A percentile compares a stretch with the other conserved stretches of the same genome.
Evolutionary conservation across 2,797 vertebrate genomes (phyloP).

Genomic region (Muscicapa comitata): DNA sequence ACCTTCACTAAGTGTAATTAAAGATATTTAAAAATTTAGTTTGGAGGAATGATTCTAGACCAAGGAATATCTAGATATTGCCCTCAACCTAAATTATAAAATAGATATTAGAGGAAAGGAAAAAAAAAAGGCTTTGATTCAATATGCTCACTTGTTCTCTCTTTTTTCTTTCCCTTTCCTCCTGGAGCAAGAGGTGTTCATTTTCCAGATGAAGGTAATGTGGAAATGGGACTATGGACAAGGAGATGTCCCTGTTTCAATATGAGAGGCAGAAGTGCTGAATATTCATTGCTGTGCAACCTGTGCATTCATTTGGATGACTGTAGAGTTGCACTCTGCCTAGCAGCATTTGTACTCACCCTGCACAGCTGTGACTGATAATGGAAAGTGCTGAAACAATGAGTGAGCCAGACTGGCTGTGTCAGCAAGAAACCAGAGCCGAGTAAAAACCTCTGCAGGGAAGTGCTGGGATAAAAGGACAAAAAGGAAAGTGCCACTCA

Average conservation of each 20-base stretch:
- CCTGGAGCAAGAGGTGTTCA: not conserved
- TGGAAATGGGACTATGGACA: not conserved
- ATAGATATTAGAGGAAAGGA: not conserved
- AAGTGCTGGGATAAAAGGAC: not conserved
- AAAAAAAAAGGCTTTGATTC: not conserved
- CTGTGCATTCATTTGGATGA: not conserved
- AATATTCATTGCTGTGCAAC: constrained; percentile 18
- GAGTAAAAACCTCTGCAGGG: not conserved
- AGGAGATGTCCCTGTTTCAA: not conserved
- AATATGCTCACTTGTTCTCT: not conserved
- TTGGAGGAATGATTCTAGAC: constrained; percentile 14
- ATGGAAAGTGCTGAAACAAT: constrained; percentile 21
- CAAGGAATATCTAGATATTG: not conserved
- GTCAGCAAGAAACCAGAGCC: not conserved
- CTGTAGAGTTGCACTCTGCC: not conserved
- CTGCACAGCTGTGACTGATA: not conserved
- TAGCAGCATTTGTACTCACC: not conserved
- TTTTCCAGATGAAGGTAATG: not conserved
- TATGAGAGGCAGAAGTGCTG: not conserved
- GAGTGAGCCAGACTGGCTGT: not conserved
- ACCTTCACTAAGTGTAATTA: constrained; percentile 77
- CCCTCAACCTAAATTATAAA: not conserved
- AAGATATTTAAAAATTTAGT: constrained; percentile 57
- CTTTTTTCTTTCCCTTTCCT: not conserved
- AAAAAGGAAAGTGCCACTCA: not conserved